Conservation (phyloP, 2,797 vertebrate species). For the Enteromius fasciolatus region DNA sequence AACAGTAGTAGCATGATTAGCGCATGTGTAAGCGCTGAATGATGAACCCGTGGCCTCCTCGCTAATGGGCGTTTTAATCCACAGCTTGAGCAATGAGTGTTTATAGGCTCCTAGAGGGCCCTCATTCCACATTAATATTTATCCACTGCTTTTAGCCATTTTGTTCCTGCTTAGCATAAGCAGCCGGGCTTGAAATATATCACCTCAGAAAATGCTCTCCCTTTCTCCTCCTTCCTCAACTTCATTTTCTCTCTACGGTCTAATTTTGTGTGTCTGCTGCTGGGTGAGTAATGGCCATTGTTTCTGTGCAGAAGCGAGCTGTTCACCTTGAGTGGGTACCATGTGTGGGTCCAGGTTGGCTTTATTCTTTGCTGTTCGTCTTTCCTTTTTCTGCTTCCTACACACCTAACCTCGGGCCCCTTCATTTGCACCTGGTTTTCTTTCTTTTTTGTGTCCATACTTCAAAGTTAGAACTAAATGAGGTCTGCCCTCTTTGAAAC, state of each 20-base stretch:
- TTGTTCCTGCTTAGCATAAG: conserved; percentile 79
- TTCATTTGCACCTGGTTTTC: conserved; percentile 36
- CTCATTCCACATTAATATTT: conserved; percentile 69
- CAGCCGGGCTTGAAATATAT: conserved; percentile 70
- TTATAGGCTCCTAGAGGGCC: conserved; percentile 64
- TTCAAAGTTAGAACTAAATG: conserved; percentile 34
- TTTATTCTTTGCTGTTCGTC: conserved; percentile 28
- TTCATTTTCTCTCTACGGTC: conserved; percentile 22
- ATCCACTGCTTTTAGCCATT: conserved; percentile 71
- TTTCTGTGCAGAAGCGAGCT: conserved; percentile 42
- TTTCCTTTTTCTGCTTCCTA: conserved; percentile 17
- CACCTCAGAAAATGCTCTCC: conserved; percentile 61
- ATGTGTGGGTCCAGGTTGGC: conserved; percentile 18
- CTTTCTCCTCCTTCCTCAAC: conserved; percentile 56
- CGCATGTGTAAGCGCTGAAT: conserved; percentile 51
- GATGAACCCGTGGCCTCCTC: conserved; percentile 67
- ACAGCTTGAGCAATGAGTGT: conserved; percentile 66
- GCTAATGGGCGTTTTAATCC: conserved; percentile 69
- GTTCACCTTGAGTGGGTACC: conserved; percentile 40
- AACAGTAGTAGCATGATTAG: conserved; percentile 59
- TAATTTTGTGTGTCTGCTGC: conserved; percentile 40
- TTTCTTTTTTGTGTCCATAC: conserved; percentile 12
- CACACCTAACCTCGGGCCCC: conserved; percentile 2
- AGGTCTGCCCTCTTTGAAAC: conserved; percentile 22
- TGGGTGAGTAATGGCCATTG: conserved; percentile 51